Evolutionary conservation across 1,140 invertebrate species (phyloP), one percentile per base, ranked within the genome.

Genomic region (Philotrypesis tridentata): DNA sequence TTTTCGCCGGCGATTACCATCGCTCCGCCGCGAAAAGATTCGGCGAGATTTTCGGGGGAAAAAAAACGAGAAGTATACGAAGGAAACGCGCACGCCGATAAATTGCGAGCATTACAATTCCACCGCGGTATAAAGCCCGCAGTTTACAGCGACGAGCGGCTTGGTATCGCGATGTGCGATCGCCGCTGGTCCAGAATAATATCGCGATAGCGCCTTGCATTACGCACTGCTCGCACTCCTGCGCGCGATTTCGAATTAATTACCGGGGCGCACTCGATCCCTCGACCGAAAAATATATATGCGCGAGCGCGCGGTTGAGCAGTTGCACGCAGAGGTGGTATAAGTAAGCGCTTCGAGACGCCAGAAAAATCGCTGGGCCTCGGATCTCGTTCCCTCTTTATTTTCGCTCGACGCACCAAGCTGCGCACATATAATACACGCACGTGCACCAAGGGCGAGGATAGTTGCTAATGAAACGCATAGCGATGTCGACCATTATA

Each of bases 361-460:
- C 25, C 67, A 68, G 67, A 70, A 70, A 70, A 70, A 70, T 70
- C 37, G 31, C 48, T 27, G 65, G 65, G 31, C 29, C 65, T 31
- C 27, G 65, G n/a, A 67, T 3, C 14, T 25, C n/a, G n/a, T n/a
- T n/a, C n/a, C n/a, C n/a, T n/a, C n/a, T n/a, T n/a, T n/a, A n/a
- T n/a, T n/a, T n/a, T n/a, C n/a, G n/a, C n/a, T n/a, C n/a, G n/a
- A n/a, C n/a, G n/a, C n/a, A n/a, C n/a, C n/a, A n/a, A n/a, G n/a
- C 60, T 61, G 60, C n/a, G 23, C 60, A 25, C n/a, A n/a, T n/a
- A 60, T n/a, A 61, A 61, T 3, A 61, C 6, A 11, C 9, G n/a
- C n/a, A n/a, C n/a, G n/a, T n/a, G n/a, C n/a, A n/a, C n/a, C n/a
- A n/a, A n/a, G n/a, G n/a, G n/a, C n/a, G n/a, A n/a, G n/a, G n/a